These are phyloP conservation scores for Protobothrops flavoviridis DNA, from an alignment of 2,113 vertebrate genomes.

Conservation along the genomic window DNA sequence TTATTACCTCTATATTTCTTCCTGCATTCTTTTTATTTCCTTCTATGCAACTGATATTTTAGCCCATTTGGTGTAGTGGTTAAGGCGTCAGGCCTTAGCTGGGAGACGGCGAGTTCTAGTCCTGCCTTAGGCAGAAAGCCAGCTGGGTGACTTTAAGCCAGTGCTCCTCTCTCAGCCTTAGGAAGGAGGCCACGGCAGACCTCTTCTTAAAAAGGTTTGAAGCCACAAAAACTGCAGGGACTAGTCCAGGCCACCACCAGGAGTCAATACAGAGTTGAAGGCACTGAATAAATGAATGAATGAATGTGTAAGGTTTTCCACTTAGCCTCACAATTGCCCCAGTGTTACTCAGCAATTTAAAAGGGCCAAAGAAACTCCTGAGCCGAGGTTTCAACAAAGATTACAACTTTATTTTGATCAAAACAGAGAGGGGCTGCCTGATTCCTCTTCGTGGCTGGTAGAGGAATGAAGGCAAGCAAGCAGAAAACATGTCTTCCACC, in stretches of 20 bases:
- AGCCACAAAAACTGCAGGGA: background rate
- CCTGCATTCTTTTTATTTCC: background rate
- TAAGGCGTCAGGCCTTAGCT: background rate
- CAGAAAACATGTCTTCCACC: no score
- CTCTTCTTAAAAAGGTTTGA: background rate
- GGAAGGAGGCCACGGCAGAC: background rate
- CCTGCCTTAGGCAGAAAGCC: background rate
- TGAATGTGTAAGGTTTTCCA: no score
- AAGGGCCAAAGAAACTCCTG: no score
- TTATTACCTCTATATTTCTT: background rate
- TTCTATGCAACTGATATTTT: background rate
- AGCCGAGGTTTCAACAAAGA: no score
- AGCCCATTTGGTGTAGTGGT: background rate
- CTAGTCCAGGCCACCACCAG: background rate
- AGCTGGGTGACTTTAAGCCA: background rate
- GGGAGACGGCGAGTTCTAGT: background rate
- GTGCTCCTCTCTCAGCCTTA: background rate
- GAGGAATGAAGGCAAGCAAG: no score
- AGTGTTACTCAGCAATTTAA: no score
- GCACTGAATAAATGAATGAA: background rate
- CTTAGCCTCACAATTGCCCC: no score
- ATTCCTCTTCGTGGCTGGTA: no score
- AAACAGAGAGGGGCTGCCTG: no score
- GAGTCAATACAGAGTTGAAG: background rate
- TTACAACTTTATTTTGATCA: no score